Base-by-base conservation (phyloP, 2,888 invertebrate genomes). In the Epinotia brunnichana region DNA sequence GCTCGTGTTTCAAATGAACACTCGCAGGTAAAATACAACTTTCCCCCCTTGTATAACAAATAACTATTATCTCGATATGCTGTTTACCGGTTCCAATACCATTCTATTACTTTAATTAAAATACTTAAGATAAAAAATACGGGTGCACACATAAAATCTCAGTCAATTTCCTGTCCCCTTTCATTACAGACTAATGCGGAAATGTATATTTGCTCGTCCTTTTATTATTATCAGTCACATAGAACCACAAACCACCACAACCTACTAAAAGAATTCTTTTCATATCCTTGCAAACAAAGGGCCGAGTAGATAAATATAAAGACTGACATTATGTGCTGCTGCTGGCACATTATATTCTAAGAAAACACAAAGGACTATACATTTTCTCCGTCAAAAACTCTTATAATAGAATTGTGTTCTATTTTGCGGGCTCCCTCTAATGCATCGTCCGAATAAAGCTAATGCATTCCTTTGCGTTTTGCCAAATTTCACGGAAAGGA, bases 351-450 rank as follows among this genome's bases (percentile, higher is more conserved):
- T 87, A 85, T 85, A 81, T 83, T 81, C 77, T 80, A 78, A 87
- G 81, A 82, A 80, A 85, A 82, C 79, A 85, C 85, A 86, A 84
- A 85, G 83, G 80, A 81, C 81, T 83, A 84, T 85, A 88, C 85
- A 87, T 87, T 88, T 84, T 84, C 83, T 79, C 75, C 79, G 81
- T 82, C 86, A 90, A 89, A 87, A 90, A 88, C 87, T 87, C 87
- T 84, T 87, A 84, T 86, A 84, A 85, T 87, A 87, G 85, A 88
- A 89, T 89, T 87, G 86, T 82, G 87, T 87, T 85, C 83, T 80
- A 85, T 88, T 84, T 80, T 77, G 79, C 77, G 78, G 74, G 80
- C 73, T 77, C 74, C 74, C 77, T 78, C 73, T 73, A 73, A 73
- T 73, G 73, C 73, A 73, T 53, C 63, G 57, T 63, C 61, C 73